Evolutionary conservation across 2,797 vertebrate species (phyloP), one percentile per base, ranked within the genome.

Genomic region (Melanogrammus aeglefinus): DNA sequence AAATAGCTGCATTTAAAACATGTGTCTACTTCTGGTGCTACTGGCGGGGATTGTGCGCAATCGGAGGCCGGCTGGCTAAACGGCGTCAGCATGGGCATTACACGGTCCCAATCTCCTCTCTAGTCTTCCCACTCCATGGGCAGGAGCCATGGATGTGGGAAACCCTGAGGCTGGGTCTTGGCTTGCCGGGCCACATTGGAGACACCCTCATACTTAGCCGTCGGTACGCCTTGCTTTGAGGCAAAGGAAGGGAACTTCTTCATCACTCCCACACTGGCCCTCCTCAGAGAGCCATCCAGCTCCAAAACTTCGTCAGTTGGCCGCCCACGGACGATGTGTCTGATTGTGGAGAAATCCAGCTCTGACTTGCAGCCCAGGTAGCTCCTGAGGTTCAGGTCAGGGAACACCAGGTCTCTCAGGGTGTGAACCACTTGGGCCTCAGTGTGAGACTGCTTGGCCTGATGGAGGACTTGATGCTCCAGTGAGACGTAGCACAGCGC

Each of bases 51-150:
- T 27, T 31, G 70, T 5, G 72, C 31, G 73, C 2, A 63, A 16
- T 10, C 57, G 69, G 79, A 38, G 71, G 76, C 85, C 75, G 63
- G 63, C 63, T 69, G 63, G 27, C 27, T 13, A 13, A 24, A 69
- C 63, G 2, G 63, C 29, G 63, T 69, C 57, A 6, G 63, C 10
- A 4, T 24, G 63, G 24, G 63, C 63, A 4, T 27, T 13, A 27
- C 4, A 69, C 9, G 63, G 63, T 69, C 63, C 12, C 8, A 27
- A 69, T 27, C 63, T 27, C 79, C 72, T 77, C 73, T 86, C 84
- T 93, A 95, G 89, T 95, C 95, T 87, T 95, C 94, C 94, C 89
- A 93, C 86, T 95, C 95, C 88, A 92, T 91, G 76, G 90, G 92
- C 87, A 91, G 80, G 79, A 91, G 88, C 91, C 91, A 93, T 77